Base-by-base conservation (phyloP, 2,888 invertebrate genomes). In the Cremastinae sp. region DNA sequence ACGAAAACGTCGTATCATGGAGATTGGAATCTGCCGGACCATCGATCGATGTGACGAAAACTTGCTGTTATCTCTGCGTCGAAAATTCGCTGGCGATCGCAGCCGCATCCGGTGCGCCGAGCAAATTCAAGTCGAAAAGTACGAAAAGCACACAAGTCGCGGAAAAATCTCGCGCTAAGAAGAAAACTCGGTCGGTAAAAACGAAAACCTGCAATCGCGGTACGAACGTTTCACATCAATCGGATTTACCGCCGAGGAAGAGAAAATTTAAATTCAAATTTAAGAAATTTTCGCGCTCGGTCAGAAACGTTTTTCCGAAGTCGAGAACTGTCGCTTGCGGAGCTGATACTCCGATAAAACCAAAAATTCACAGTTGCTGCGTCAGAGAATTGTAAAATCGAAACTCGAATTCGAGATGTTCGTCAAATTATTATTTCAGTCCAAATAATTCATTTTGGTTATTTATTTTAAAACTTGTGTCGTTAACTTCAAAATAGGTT, bases 31-130 rank as follows among this genome's bases (percentile, higher is more conserved):
- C 61, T 2, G 58, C 56, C 0, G 62, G 59, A 20, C 58, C 66
- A 7, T 45, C 73, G 4, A 49, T 35, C 5, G 81, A 85, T 72
- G 75, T 81, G 16, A 78, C 72, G 4, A 85, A 84, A 45, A 84
- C 62, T 45, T 84, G 84, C 59, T 84, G 84, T 35, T 84, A 83
- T 20, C 35, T 85, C 8, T 84, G 84, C 64, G 81, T 75, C 0
- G 64, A 80, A 55, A 84, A 81, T 53, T 64, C 83, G 0, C 59
- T 79, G 68, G 79, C 79, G 1, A 80, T 72, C 0, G 82, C 73
- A 3, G 75, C 79, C 0, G 80, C 75, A 0, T 39, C 5, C 0
- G 61, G 14, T 0, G 10, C 47, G 3, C 28, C 58, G 4, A 59
- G 73, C 68, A 12, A 70, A 2, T 8, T 8, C n/a, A 41, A 58